Evolutionary conservation across 37 sponge, comb jelly and placozoan genomes (phyloP).

Genomic region (Tethya wilhelma): DNA sequence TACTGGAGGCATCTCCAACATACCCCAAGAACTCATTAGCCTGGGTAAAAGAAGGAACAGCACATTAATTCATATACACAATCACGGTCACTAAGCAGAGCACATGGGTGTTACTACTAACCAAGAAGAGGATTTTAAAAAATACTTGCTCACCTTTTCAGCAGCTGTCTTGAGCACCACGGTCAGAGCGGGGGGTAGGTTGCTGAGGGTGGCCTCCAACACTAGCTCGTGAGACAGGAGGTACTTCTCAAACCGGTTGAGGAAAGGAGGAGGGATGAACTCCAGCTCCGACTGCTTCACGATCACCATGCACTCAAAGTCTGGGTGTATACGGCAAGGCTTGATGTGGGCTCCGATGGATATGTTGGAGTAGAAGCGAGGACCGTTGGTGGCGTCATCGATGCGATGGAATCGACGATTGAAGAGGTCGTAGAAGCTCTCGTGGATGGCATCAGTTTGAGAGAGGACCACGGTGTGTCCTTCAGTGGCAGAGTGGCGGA

Average conservation of each 20-base stretch:
- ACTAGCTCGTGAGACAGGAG: conserved; percentile 66
- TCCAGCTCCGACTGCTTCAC: conserved; percentile 58
- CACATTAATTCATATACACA: not conserved
- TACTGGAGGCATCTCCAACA: conserved; percentile 19
- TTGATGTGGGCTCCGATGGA: conserved; percentile 90
- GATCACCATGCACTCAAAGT: conserved; percentile 88
- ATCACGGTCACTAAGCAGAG: not conserved
- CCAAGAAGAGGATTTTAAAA: too few relatives aligned
- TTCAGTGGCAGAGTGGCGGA: conserved; percentile 83
- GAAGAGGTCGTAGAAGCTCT: conserved; percentile 95
- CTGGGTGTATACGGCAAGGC: conserved; percentile 77
- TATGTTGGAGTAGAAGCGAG: conserved; percentile 86
- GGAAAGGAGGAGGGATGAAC: conserved; percentile 75
- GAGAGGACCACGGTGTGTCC: conserved; percentile 86
- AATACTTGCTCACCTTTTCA: conserved; percentile 81
- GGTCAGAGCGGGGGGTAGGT: conserved; percentile 53
- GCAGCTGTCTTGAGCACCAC: conserved; percentile 46
- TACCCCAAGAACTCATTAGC: conserved; percentile 57
- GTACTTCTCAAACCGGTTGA: conserved; percentile 94
- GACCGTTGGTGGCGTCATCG: conserved; percentile 64
- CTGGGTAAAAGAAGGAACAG: conserved; percentile 18
- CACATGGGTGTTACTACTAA: too few relatives aligned
- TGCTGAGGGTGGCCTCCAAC: conserved; percentile 61
- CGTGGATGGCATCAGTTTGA: conserved; percentile 88
- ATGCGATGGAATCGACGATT: conserved; percentile 86